phyloP scores from a whole-genome alignment of 2,797 vertebrate genomes.

The Mus minutoides region DNA sequence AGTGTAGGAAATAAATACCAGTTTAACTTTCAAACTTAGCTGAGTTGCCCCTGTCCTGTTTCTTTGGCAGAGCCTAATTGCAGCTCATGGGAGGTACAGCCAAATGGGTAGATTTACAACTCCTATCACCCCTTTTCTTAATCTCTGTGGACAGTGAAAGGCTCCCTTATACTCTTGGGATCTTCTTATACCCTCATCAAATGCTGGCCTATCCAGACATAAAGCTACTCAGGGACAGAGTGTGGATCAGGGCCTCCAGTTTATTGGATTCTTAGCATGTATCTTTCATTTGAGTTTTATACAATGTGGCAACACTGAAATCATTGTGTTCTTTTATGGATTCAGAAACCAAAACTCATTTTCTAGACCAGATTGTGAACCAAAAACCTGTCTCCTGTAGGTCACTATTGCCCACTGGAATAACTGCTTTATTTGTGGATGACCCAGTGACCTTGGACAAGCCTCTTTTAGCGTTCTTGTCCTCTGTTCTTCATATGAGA shows the following conservation, averaged over 20 bases:
- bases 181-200: neutral
- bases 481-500: conserved; percentile 20
- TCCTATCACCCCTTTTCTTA: conserved; percentile 54
- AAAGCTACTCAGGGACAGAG: neutral
- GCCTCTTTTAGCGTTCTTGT: neutral
- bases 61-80: conserved; percentile 72
- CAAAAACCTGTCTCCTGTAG: conserved; percentile 10
- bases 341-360: conserved; percentile 6
- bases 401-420: neutral
- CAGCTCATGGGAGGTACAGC: conserved; percentile 62
- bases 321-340: neutral
- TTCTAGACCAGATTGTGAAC: conserved; percentile 16
- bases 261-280: neutral
- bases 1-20: conserved; percentile 86
- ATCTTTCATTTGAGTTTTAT: conserved; percentile 22
- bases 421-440: neutral
- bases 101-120: conserved; percentile 83
- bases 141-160: conserved; percentile 40
- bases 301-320: conserved; percentile 34
- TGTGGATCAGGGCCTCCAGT: neutral
- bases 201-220: neutral
- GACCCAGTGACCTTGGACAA: neutral
- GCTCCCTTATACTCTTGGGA: neutral
- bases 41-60: conserved; percentile 76
- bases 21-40: conserved; percentile 86